These are phyloP conservation scores for Bradypodion pumilum DNA, from an alignment of 2,797 vertebrate genomes.

Conservation along the genomic window DNA sequence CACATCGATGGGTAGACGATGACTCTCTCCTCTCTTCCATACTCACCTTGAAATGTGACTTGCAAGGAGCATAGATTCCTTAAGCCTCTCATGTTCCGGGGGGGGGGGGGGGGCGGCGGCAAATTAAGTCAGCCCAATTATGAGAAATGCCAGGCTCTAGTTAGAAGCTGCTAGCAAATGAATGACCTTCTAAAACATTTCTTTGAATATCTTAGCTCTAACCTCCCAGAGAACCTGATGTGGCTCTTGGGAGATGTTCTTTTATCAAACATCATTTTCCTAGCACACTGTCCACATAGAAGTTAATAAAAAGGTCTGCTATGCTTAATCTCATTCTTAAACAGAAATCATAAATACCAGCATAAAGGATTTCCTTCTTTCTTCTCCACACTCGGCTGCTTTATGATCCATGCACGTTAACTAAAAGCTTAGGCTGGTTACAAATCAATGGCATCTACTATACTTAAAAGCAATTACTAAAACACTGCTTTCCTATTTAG, in stretches of 20 bases:
- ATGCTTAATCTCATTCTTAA: not conserved
- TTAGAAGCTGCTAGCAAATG: not conserved
- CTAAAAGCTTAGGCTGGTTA: not conserved
- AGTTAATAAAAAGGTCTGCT: not conserved
- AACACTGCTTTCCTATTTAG: constrained; percentile 2
- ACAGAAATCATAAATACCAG: not conserved
- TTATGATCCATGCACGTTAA: not conserved
- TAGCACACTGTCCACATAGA: not conserved
- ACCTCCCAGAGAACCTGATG: not conserved
- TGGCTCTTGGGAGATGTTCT: not conserved
- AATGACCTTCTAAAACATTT: not conserved
- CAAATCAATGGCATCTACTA: not conserved
- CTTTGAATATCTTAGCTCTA: not conserved
- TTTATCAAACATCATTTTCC: not conserved
- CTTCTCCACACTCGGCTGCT: not conserved
- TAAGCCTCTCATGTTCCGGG: not conserved
- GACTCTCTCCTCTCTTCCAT: not conserved
- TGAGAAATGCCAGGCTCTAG: not conserved
- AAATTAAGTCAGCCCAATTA: not conserved
- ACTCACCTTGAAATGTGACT: no score
- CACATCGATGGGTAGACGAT: not conserved
- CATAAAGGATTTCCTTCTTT: not conserved
- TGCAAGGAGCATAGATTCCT: no score
- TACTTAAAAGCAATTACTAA: constrained; percentile 5
- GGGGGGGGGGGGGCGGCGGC: no score